Conservation (phyloP, 2,113 vertebrate species). For the Plotosus lineatus region DNA sequence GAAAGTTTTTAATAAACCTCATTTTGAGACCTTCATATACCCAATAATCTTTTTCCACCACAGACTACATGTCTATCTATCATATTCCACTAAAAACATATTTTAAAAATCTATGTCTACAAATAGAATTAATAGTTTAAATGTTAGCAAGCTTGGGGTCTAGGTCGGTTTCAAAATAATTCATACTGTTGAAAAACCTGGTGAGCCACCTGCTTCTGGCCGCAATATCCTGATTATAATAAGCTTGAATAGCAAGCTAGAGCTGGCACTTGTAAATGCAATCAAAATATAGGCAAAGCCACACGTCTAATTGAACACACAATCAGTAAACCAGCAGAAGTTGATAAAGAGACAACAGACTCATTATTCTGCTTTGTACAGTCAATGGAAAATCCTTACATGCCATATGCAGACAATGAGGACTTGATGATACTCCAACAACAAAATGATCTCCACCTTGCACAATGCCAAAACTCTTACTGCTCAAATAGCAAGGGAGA, state of each 20-base stretch:
- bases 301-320: not conserved
- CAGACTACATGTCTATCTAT: not conserved
- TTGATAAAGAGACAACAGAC: not conserved
- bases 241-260: not conserved
- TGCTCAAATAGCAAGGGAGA: not conserved
- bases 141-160: not conserved
- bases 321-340: conserved; percentile 23
- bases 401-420: conserved; percentile 6
- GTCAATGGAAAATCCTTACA: not conserved
- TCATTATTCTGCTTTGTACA: not conserved
- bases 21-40: not conserved
- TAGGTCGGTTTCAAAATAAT: not conserved
- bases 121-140: not conserved
- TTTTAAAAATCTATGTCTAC: not conserved
- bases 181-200: not conserved
- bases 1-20: not conserved
- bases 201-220: not conserved
- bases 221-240: not conserved
- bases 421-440: conserved; percentile 18
- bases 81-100: not conserved
- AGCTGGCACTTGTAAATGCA: not conserved
- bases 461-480: not conserved
- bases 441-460: not conserved
- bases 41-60: not conserved
- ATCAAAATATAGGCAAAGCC: conserved; percentile 1